phyloP scores from a whole-genome alignment of 2,888 invertebrate species.

The Lampropteryx suffumata region DNA sequence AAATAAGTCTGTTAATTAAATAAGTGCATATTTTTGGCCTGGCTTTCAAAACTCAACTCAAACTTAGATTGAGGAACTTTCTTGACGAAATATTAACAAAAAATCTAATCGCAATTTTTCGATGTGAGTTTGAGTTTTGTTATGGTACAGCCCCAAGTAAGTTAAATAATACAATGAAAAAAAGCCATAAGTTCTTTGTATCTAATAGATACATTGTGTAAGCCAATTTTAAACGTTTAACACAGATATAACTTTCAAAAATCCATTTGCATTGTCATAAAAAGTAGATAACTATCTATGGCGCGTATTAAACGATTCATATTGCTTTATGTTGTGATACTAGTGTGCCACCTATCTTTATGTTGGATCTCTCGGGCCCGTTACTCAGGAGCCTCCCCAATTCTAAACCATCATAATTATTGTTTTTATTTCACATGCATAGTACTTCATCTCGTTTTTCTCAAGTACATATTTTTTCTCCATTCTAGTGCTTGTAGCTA shows the following conservation, averaged over 20 bases:
- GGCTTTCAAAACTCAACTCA: too few species aligned
- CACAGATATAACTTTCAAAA: slow-evolving; percentile 70
- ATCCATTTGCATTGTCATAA: slow-evolving; percentile 73
- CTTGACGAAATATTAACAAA: too few species aligned
- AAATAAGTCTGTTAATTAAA: too few species aligned
- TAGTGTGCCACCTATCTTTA: slow-evolving; percentile 59
- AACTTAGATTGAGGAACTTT: too few species aligned
- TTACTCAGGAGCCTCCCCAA: slow-evolving; percentile 43
- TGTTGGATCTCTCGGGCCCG: slow-evolving; percentile 63
- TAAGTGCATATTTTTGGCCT: too few species aligned
- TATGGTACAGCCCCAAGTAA: too few species aligned
- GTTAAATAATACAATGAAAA: slow-evolving; percentile 34
- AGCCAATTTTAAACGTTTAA: slow-evolving; percentile 51
- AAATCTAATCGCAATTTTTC: too few species aligned
- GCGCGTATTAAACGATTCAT: slow-evolving; percentile 68
- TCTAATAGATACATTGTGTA: slow-evolving; percentile 54
- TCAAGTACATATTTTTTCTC: too few species aligned
- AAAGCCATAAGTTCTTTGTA: slow-evolving; percentile 36
- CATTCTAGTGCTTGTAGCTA: too few species aligned
- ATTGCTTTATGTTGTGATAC: slow-evolving; percentile 61
- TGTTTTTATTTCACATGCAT: neutral
- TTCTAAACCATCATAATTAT: slow-evolving; percentile 14
- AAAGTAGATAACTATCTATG: slow-evolving; percentile 71
- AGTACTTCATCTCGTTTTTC: too few species aligned
- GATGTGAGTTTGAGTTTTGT: too few species aligned